Evolutionary conservation across 2,888 invertebrate species (phyloP), one percentile per base, ranked within the genome.

Genomic region (Drosophila mettleri): DNA sequence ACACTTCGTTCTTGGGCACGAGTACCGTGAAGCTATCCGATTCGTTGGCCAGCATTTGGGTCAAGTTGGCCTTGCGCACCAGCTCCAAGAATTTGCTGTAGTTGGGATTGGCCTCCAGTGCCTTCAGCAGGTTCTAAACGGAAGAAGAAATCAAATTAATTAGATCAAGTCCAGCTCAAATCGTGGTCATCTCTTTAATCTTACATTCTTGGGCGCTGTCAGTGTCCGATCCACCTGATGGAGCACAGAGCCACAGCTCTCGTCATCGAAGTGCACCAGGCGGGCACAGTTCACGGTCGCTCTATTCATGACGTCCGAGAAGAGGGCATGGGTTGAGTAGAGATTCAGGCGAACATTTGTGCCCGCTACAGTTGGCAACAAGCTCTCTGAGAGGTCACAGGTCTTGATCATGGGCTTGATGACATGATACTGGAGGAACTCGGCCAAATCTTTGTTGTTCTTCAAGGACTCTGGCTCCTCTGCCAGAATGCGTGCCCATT

Each of bases 221-320:
- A 95, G 89, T 20, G 95, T 92, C 77, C 93, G 93, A 82, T 95
- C 94, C 1, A 96, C 93, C 85, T 95, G 94, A 84, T 96, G 95
- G 20, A 95, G 91, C 9, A 95, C 93, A 0, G 95, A 95, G 60
- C 95, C 95, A 80, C 96, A 96, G 33, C 95, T 94, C 84, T 94
- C 93, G 68, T 94, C 93, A 76, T 95, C 95, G 60, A 94, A 93
- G 72, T 93, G 93, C 1, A 94, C 92, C 12, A 96, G 88, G 9
- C 94, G 92, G 1, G 95, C 95, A 89, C 96, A 96, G 88, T 96
- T 95, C 0, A 94, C 94, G 0, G 95, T 95, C 1, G 94, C 94
- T 52, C 94, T 93, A 73, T 94, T 93, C 86, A 94, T 93, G 2
- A 94, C 92, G 71, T 94, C 93, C 24, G 93, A 92, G 81, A 94